Conservation (phyloP, 2,797 vertebrate species). For the Tenualosa ilisha region DNA sequence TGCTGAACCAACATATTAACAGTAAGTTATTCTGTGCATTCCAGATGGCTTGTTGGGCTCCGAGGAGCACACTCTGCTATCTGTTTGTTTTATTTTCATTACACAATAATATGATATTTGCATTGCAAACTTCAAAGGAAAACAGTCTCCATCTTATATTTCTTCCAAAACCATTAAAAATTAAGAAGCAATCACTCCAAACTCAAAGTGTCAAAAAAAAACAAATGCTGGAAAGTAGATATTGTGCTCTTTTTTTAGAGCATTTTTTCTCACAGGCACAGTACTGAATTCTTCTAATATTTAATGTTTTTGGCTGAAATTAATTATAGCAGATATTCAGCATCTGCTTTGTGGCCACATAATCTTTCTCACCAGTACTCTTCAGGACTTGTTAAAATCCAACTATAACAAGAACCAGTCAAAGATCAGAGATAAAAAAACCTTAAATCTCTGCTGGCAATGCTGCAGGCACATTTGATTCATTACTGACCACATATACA, state of each 20-base stretch:
- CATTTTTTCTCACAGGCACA: background rate
- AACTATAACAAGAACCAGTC: too few relatives aligned
- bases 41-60: slow-evolving; percentile 63
- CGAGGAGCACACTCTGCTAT: slow-evolving; percentile 56
- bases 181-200: background rate
- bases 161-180: slow-evolving; percentile 33
- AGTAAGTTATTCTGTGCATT: slow-evolving; percentile 59
- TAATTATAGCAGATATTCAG: background rate
- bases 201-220: background rate
- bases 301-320: background rate
- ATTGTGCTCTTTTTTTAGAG: background rate
- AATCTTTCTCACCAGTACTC: background rate
- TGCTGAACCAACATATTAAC: slow-evolving; percentile 66
- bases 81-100: slow-evolving; percentile 57
- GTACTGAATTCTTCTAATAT: background rate
- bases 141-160: slow-evolving; percentile 34
- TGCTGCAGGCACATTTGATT: too few relatives aligned
- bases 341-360: background rate
- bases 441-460: background rate
- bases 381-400: background rate
- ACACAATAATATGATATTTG: slow-evolving; percentile 42
- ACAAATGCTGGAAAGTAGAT: background rate
- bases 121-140: slow-evolving; percentile 47
- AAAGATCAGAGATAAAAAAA: too few relatives aligned
- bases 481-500: too few relatives aligned